A percentile compares a stretch with the other conserved stretches of the same genome.
Conservation (phyloP, 92 coral and sea anemone genomes). For the Zoanthus gigantus region DNA sequence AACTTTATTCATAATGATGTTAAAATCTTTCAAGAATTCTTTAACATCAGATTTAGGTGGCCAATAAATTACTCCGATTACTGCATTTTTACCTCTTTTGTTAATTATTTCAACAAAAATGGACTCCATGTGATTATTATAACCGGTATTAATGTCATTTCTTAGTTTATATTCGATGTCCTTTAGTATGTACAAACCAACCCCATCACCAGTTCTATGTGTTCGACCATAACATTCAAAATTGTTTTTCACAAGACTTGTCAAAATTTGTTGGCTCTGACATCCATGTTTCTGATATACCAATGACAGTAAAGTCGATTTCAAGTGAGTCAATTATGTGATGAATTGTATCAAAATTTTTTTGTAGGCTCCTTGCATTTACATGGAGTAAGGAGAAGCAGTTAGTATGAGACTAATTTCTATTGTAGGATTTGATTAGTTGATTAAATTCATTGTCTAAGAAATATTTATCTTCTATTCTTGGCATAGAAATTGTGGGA, state of each 20-base stretch:
- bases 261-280: constrained; percentile 15
- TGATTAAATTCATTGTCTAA: constrained; percentile 20
- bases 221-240: constrained; percentile 17
- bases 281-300: constrained; percentile 12
- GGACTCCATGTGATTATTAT: constrained; percentile 30
- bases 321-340: constrained; percentile 42
- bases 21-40: constrained; percentile 38
- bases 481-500: constrained; percentile 30
- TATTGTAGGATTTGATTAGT: constrained; percentile 25
- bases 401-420: not conserved
- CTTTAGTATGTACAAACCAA: constrained; percentile 14
- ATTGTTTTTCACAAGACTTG: constrained; percentile 3
- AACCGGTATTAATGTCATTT: constrained; percentile 4
- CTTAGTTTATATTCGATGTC: constrained; percentile 15
- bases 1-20: constrained; percentile 13
- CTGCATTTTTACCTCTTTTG: constrained; percentile 27
- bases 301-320: constrained; percentile 1
- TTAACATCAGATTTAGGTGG: constrained; percentile 34
- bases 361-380: constrained; percentile 35
- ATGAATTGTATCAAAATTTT: constrained; percentile 22
- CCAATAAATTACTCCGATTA: constrained; percentile 45
- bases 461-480: constrained; percentile 28
- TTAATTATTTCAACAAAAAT: constrained; percentile 35
- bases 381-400: constrained; percentile 21
- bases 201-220: constrained; percentile 19